These are phyloP conservation scores for Hybognathus amarus DNA, from an alignment of 2,797 vertebrate species.

Conservation along the genomic window DNA sequence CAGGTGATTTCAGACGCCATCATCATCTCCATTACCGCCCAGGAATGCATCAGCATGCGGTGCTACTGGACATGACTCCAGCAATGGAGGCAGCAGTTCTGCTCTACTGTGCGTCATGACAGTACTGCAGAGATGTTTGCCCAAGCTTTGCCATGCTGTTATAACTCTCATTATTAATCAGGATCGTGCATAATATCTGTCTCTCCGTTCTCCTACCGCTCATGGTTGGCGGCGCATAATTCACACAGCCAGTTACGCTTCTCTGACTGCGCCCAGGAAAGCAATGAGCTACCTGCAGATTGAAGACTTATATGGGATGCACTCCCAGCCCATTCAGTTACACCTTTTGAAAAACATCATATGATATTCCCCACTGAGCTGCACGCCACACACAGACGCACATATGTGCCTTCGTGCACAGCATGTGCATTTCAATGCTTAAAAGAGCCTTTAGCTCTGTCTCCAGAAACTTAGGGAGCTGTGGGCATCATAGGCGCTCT, in stretches of 20 bases:
- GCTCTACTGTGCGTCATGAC: constrained; percentile 59
- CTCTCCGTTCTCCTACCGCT: constrained; percentile 14
- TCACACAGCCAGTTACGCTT: constrained; percentile 73
- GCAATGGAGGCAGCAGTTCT: constrained; percentile 21
- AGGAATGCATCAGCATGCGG: constrained; percentile 14
- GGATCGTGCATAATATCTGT: constrained; percentile 61
- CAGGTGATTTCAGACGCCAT: constrained; percentile 36
- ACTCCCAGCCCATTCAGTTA: constrained; percentile 62
- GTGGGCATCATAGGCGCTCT: not conserved
- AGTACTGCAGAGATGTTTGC: constrained; percentile 50
- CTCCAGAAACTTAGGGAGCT: constrained; percentile 7
- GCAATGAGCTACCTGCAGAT: constrained; percentile 67
- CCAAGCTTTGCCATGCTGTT: constrained; percentile 56
- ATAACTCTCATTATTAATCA: constrained; percentile 67
- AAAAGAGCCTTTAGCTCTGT: constrained; percentile 1
- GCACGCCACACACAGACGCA: constrained; percentile 22
- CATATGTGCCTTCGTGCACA: constrained; percentile 4
- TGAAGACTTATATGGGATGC: constrained; percentile 68
- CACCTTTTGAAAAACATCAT: constrained; percentile 36
- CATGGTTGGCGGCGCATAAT: constrained; percentile 67
- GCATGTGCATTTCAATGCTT: constrained; percentile 21
- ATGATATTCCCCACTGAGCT: constrained; percentile 21
- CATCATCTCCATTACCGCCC: constrained; percentile 45
- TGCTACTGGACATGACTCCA: constrained; percentile 11
- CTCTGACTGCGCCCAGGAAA: constrained; percentile 68